Conservation (phyloP, 1,140 invertebrate genomes). For the Macrotrachela quadricornifera region DNA sequence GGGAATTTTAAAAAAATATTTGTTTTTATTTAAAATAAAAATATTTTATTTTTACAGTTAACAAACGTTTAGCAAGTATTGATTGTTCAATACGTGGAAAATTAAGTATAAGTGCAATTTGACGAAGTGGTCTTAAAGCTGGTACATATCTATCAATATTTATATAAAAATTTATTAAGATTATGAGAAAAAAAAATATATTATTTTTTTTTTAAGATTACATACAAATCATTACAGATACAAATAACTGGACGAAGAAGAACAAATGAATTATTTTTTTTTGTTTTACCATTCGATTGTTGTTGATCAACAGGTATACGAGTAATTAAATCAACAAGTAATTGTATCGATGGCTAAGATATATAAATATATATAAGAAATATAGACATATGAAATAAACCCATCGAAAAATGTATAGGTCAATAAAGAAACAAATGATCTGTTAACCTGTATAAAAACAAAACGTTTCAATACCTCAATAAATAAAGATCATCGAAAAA, state of each 20-base stretch:
- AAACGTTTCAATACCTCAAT: too few species aligned
- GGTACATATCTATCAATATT: constrained; percentile 43
- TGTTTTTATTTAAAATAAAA: background rate
- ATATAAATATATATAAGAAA: too few species aligned
- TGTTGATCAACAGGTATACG: constrained; percentile 31
- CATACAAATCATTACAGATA: constrained; percentile 71
- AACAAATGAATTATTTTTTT: constrained; percentile 24
- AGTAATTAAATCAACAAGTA: constrained; percentile 37
- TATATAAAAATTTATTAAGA: background rate
- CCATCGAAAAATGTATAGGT: too few species aligned
- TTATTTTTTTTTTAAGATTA: background rate
- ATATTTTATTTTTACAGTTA: constrained; percentile 16
- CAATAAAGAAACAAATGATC: too few species aligned
- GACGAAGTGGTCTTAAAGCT: constrained; percentile 48
- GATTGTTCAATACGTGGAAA: constrained; percentile 43
- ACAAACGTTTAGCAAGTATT: constrained; percentile 25
- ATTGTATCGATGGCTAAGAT: constrained; percentile 57
- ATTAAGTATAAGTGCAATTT: constrained; percentile 48
- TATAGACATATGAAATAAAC: too few species aligned
- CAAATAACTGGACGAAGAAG: constrained; percentile 59
- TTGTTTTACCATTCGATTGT: constrained; percentile 31
- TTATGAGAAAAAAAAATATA: background rate
- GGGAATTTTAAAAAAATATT: constrained; percentile 15
- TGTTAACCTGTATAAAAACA: too few species aligned
- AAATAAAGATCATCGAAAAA: too few species aligned